Evolutionary conservation across 2,888 invertebrate species (phyloP), one percentile per base, ranked within the genome.

Genomic region (Eupithecia centaureata): DNA sequence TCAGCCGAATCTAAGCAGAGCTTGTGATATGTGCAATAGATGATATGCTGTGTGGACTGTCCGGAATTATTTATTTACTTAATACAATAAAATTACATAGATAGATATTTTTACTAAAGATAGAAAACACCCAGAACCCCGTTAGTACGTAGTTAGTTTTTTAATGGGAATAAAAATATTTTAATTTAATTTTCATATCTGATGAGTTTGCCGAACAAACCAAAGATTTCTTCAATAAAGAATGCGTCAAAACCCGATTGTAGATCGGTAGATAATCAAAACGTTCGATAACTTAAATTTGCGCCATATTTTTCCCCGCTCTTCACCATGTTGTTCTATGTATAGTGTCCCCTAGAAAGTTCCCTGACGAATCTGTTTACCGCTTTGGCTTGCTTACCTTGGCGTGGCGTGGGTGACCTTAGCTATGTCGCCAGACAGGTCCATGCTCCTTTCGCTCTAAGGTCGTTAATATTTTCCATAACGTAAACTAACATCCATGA

Each of bases 371-470:
- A 30, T 56, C n/a, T 18, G 30, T 18, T 18, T 30, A 56, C 57
- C 57, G 18, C 32, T 57, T 57, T 30, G n/a, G n/a, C 52, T 27
- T 25, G 1, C 52, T 47, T 47, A 4, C 47, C 47, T 33, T 56
- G 32, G 30, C 56, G 30, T 22, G 32, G 15, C 56, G 30, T 8
- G 30, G 57, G 32, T 32, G 57, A 57, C 57, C 57, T 57, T 57
- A 30, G 30, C 56, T 30, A 56, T 56, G n/a, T 56, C 30, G 30
- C 32, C 12, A 22, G 57, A 22, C 30, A 57, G 57, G 57, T 57
- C 57, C 18, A 22, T 8, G 32, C 32, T 13, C 32, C 5, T 32
- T 32, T 30, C n/a, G 5, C 0, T 57, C 12, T n/a, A 22, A 57
- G 57, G 10, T 57, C 32, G 18, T 13, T 10, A 12, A 4, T 57